Evolutionary conservation across 2,888 invertebrate species (phyloP).

Genomic region (Noctuana brunneofusca): DNA sequence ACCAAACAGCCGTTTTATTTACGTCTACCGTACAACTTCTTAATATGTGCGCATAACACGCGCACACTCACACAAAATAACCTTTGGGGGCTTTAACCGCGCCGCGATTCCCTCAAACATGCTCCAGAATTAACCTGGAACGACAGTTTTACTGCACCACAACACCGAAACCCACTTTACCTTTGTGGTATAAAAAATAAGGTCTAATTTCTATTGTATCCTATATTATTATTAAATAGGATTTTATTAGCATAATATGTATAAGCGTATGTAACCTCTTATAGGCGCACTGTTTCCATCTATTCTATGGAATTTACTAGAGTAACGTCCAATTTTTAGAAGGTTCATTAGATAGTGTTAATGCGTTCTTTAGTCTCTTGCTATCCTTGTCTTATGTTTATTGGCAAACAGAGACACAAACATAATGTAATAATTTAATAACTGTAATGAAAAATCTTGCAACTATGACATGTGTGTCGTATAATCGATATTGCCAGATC

Average conservation of each 20-base stretch:
- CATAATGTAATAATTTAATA: too few species aligned
- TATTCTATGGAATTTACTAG: constrained; percentile 9
- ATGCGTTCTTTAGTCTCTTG: too few species aligned
- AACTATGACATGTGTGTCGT: too few species aligned
- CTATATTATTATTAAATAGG: background rate
- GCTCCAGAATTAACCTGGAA: constrained; percentile 38
- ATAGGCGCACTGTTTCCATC: background rate
- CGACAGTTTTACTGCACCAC: constrained; percentile 37
- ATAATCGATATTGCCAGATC: too few species aligned
- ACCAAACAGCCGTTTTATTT: constrained; percentile 21
- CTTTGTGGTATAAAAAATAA: constrained; percentile 8
- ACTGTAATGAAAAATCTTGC: too few species aligned
- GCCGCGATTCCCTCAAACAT: constrained; percentile 33
- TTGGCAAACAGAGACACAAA: too few species aligned
- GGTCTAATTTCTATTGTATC: background rate
- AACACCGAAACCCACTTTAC: background rate
- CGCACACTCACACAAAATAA: constrained; percentile 15
- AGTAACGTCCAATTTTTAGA: background rate
- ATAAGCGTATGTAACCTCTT: constrained; percentile 5
- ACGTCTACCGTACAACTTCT: constrained; percentile 3
- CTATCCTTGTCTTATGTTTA: too few species aligned
- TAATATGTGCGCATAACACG: constrained; percentile 5
- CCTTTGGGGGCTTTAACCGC: constrained; percentile 32
- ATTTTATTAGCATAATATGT: background rate
- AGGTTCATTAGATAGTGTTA: too few species aligned